Evolutionary conservation across 2,797 vertebrate species (phyloP), one percentile per base, ranked within the genome.

Genomic region (Enteromius argenteus): DNA sequence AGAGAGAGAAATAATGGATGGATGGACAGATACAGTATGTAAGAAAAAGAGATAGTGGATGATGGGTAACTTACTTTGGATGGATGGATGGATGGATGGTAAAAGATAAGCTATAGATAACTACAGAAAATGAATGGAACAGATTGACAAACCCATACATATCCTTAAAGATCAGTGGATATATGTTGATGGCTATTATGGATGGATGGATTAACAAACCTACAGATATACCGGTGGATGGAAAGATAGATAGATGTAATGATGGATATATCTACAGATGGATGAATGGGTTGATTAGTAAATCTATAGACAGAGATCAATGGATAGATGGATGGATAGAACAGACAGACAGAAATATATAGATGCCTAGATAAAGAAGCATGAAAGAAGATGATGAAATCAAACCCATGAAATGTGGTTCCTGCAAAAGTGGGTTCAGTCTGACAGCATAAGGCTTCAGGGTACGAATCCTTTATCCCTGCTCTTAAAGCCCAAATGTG

Each of bases 401-500:
- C 39, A 35, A 49, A 49, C 23, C 39, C 5, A n/a, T 9, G 58
- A n/a, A 60, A 66, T 30, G 35, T 56, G 5, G 37, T 64, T 15
- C 35, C 15, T 46, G 67, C 58, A 80, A 44, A 83, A 80, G 84
- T 72, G 44, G 27, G 58, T 86, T 84, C 71, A 81, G 68, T 56
- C 68, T 78, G 56, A 49, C 42, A 86, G 74, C 71, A 69, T 74
- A 84, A 81, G 44, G 73, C 85, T 68, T 68, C 11, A 3, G 79
- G 77, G 71, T 84, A 67, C 15, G 13, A 81, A 85, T 81, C 80
- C 23, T 30, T 80, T 68, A 56, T 72, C 23, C 49, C 58, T 73
- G 67, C 84, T 73, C 77, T 87, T 85, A 87, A 83, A 83, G 78
- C 84, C 76, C 73, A 81, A 86, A 86, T 68, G 77, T 84, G 37